These are phyloP conservation scores for Apocheima hispidaria DNA, from an alignment of 2,888 invertebrate genomes.

Conservation along the genomic window DNA sequence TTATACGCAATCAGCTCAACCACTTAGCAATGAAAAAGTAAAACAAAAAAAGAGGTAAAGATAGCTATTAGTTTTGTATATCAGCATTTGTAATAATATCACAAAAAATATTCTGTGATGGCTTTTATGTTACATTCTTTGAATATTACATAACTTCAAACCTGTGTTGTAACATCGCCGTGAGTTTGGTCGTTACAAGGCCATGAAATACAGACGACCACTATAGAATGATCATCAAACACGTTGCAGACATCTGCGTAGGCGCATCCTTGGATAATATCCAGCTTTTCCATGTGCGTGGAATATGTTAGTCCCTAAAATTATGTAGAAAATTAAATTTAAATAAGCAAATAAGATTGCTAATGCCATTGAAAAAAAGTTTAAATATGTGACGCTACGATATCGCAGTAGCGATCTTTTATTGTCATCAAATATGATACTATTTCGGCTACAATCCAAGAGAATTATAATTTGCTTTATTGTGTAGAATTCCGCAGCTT, in stretches of 20 bases:
- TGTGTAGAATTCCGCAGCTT: too few relatives aligned
- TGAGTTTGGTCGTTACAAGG: constrained; percentile 62
- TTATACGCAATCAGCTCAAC: too few relatives aligned
- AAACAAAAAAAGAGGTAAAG: too few relatives aligned
- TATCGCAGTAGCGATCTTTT: too few relatives aligned
- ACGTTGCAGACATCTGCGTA: constrained; percentile 76
- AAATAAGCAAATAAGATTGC: too few relatives aligned
- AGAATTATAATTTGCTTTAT: too few relatives aligned
- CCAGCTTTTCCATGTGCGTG: constrained; percentile 62
- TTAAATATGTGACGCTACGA: too few relatives aligned
- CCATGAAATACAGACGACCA: constrained; percentile 65
- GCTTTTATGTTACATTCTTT: not conserved
- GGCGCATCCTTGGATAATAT: constrained; percentile 69
- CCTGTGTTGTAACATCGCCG: constrained; percentile 65
- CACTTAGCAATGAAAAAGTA: too few relatives aligned
- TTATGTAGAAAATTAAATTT: not conserved
- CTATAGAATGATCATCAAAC: constrained; percentile 71
- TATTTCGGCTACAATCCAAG: too few relatives aligned
- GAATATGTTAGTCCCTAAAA: constrained; percentile 65
- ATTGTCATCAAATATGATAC: too few relatives aligned
- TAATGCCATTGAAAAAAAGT: too few relatives aligned
- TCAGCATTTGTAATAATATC: not conserved
- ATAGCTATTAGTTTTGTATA: too few relatives aligned
- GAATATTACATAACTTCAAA: constrained; percentile 28
- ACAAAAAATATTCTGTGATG: not conserved